Percentiles rank a stretch among this genome's conserved stretches.
phyloP scores from a whole-genome alignment of 2,113 vertebrate genomes.

The Macquaria australasica region DNA sequence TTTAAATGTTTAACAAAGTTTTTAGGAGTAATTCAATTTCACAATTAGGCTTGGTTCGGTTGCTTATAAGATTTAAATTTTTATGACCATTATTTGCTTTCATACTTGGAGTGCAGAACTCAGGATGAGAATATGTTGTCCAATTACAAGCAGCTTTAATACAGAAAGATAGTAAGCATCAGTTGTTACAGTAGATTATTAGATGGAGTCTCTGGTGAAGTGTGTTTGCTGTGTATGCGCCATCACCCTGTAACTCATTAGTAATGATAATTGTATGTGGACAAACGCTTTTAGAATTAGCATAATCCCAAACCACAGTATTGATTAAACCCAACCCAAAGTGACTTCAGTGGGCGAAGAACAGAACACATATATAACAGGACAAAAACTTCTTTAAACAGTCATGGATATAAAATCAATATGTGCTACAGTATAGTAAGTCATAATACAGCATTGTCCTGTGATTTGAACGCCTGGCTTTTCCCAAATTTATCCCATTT shows the following conservation, averaged over 20 bases:
- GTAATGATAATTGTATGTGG: background rate
- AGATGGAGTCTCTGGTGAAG: background rate
- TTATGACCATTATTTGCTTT: slow-evolving; percentile 7
- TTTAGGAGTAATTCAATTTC: background rate
- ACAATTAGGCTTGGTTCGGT: no score
- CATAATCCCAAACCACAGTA: slow-evolving; percentile 2
- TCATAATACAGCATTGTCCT: slow-evolving; percentile 43
- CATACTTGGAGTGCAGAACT: background rate
- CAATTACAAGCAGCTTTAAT: slow-evolving; percentile 11
- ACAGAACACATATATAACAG: background rate
- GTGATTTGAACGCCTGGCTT: slow-evolving; percentile 32
- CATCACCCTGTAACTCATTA: background rate
- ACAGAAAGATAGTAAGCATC: background rate
- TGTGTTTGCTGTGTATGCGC: background rate
- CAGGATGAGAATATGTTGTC: background rate
- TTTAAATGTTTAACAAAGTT: background rate
- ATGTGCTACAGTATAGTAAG: slow-evolving; percentile 18
- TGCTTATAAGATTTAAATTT: background rate
- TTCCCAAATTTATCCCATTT: background rate
- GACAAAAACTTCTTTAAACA: slow-evolving; percentile 7
- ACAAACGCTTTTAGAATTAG: background rate
- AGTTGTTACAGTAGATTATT: background rate
- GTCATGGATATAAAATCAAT: background rate
- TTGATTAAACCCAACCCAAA: slow-evolving; percentile 20
- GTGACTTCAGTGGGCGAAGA: slow-evolving; percentile 9